Base-by-base conservation (phyloP, 2,113 vertebrate species). In the Cyanoderma ruficeps region DNA sequence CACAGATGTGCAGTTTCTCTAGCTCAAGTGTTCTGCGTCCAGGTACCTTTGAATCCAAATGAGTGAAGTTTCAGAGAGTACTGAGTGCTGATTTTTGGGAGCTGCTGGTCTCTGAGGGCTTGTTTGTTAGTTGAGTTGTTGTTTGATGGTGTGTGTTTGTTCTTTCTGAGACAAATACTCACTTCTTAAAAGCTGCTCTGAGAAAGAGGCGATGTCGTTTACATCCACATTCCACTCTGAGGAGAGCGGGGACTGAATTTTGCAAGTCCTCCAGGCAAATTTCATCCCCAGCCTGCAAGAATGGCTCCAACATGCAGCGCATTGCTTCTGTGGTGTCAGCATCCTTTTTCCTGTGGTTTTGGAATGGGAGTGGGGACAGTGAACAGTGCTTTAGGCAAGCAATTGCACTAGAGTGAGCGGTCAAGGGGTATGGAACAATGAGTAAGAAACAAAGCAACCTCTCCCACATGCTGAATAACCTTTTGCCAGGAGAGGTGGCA, bases 281-380 rank as follows among this genome's bases (percentile, higher is more conserved):
- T 81, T 78, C 75, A 78, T 42, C 28, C 76, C 35, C 57, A 44
- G 28, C 13, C 72, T 49, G 12, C 44, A 70, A 25, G 56, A 81
- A 53, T 0, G 1, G n/a, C 25, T 49, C 24, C 1, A 0, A 15
- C 0, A 0, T 15, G 33, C 30, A 31, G 67, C 11, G 37, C 0
- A 0, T 14, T 2, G 0, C 30, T 81, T 25, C 35, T 69, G 22
- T 37, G 9, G 52, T 33, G 17, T 46, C 75, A 46, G 33, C 0
- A 0, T 78, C 64, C 79, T 31, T 83, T 27, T 55, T 39, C 28
- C 69, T 49, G 56, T 56, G 68, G 42, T 30, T 86, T 88, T 61
- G 67, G 46, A 76, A 57, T 2, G 22, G 25, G 21, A 49, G 8
- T 23, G 19, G 20, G n/a, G 35, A 46, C 31, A 67, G 39, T 10